Evolutionary conservation across 2,888 invertebrate species (phyloP).

Genomic region (Micoletzkya japonica): DNA sequence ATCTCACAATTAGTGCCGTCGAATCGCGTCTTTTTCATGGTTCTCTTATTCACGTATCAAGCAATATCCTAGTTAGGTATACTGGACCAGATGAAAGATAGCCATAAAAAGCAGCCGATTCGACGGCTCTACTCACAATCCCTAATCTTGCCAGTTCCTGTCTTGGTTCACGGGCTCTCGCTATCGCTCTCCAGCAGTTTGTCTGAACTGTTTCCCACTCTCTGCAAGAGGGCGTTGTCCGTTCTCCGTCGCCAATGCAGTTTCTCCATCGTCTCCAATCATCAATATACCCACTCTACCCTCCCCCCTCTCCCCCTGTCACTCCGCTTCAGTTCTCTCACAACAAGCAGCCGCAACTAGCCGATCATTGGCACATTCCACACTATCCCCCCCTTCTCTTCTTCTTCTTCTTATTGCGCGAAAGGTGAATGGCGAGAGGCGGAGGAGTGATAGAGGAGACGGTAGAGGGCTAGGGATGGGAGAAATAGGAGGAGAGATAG

Average conservation of each 20-base stretch:
- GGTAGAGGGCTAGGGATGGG: conserved; percentile 6
- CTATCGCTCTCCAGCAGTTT: too few species aligned
- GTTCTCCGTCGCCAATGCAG: too few species aligned
- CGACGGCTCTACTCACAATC: too few species aligned
- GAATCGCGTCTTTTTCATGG: too few species aligned
- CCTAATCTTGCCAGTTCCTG: too few species aligned
- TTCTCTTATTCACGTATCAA: too few species aligned
- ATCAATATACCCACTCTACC: background rate
- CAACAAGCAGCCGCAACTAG: background rate
- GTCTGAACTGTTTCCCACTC: too few species aligned
- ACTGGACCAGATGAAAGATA: too few species aligned
- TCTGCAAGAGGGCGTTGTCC: conserved; percentile 1
- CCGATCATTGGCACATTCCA: background rate
- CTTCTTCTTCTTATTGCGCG: background rate
- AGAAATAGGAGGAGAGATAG: conserved; percentile 14
- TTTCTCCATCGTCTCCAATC: background rate
- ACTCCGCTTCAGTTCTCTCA: background rate
- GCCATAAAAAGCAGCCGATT: too few species aligned
- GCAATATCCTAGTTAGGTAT: too few species aligned
- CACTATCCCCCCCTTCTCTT: background rate
- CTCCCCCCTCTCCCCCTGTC: background rate
- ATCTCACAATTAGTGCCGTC: too few species aligned
- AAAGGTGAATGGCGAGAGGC: background rate
- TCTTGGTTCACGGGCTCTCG: too few species aligned
- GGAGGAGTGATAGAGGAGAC: background rate